A percentile compares a stretch with the other conserved stretches of the same genome.
Conservation (phyloP, 2,888 invertebrate species). For the Colostygia pectinataria region DNA sequence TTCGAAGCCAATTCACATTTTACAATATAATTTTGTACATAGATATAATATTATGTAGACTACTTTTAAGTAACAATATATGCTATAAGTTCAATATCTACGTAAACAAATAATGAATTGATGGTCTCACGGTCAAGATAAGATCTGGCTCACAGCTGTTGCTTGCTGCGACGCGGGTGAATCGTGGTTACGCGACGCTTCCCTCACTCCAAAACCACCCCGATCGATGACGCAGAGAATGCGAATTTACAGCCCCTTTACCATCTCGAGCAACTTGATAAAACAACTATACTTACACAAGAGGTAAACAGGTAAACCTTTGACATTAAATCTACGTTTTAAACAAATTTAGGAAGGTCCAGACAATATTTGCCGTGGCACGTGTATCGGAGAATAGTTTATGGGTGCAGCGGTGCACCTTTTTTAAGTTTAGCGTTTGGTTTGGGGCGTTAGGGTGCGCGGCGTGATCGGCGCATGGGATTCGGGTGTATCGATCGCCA, state of each 20-base stretch:
- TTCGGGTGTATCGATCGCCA: constrained; percentile 47
- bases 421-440: constrained; percentile 62
- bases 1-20: constrained; percentile 19
- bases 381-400: constrained; percentile 44
- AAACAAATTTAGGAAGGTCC: constrained; percentile 33
- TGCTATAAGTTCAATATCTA: constrained; percentile 25
- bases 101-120: constrained; percentile 49
- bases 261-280: constrained; percentile 16
- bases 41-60: constrained; percentile 9
- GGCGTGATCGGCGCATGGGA: constrained; percentile 47
- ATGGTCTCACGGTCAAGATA: constrained; percentile 79
- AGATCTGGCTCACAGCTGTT: constrained; percentile 75
- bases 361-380: constrained; percentile 36
- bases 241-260: constrained; percentile 26
- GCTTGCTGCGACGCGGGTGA: constrained; percentile 63
- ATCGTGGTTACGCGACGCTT: constrained; percentile 48
- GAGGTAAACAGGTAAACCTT: too few species aligned
- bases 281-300: constrained; percentile 12
- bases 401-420: constrained; percentile 68
- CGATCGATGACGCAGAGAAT: constrained; percentile 57
- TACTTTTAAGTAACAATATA: constrained; percentile 15
- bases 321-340: background rate
- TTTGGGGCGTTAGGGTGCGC: constrained; percentile 51
- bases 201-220: constrained; percentile 58
- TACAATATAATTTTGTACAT: constrained; percentile 17